Evolutionary conservation across 2,113 vertebrate genomes (phyloP), one percentile per base, ranked within the genome.

Genomic region (Oxyura jamaicensis): DNA sequence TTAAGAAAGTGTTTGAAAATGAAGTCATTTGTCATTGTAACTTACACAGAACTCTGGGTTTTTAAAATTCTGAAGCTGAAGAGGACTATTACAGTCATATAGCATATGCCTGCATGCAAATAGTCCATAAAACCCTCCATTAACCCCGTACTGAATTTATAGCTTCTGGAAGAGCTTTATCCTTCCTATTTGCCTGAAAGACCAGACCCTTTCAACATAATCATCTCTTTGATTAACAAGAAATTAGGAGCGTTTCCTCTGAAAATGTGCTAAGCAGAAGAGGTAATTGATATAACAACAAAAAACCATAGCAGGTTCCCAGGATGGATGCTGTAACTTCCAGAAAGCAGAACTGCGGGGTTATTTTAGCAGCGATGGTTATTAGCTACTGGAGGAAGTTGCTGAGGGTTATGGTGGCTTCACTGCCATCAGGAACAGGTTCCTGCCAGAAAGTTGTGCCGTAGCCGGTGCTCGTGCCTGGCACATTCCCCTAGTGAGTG

Each of bases 61-160:
- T 95, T 89, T 69, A 79, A 93, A 93, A 71, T 85, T 75, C 26
- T 75, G 73, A 83, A 28, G 33, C 66, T 77, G 33, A 76, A 94
- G 41, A 73, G 39, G 56, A 8, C 4, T 9, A 1, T 77, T 90
- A 19, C 26, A 52, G 8, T 83, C n/a, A 50, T 35, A 21, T 36
- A 69, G 39, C 71, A 39, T 3, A 80, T 8, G 7, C 74, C 46
- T 83, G 46, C 21, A 12, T 48, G 83, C 53, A 78, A 86, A 74
- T 55, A 75, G 66, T 42, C 42, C 65, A n/a, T 41, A 71, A 90
- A 85, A 12, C 21, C 33, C 59, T 58, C 79, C 7, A 50, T 90
- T 85, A 88, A 71, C 11, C 18, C 75, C 67, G 46, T 36, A 33
- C 15, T 42, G 13, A 83, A 75, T 83, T 55, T 86, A 16, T 23